A percentile compares a stretch with the other conserved stretches of the same genome.
phyloP scores from a whole-genome alignment of 2,113 vertebrate genomes.

The Misgurnus mizolepis region DNA sequence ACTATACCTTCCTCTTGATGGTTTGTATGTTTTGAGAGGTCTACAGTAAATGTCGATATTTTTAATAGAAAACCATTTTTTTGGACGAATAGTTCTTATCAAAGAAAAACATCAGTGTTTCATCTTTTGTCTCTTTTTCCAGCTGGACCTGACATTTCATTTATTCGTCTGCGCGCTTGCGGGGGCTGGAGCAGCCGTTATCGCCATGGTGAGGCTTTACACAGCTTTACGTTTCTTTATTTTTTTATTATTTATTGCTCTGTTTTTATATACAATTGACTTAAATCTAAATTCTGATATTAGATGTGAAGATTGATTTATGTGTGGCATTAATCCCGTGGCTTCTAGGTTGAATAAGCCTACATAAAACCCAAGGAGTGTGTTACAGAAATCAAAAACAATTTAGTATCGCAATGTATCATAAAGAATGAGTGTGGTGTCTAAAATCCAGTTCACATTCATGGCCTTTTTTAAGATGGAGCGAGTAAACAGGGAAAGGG shows the following conservation, averaged over 20 bases:
- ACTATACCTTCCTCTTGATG: not conserved
- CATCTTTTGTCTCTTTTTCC: constrained; percentile 56
- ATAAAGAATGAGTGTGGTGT: not conserved
- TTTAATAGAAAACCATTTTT: not conserved
- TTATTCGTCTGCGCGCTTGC: constrained; percentile 96
- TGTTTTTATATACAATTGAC: not conserved
- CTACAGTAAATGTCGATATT: not conserved
- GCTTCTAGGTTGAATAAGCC: not conserved
- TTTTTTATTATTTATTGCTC: not conserved
- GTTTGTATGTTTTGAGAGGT: not conserved
- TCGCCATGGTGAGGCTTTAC: constrained; percentile 89
- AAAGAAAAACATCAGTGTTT: not conserved
- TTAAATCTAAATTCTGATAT: not conserved
- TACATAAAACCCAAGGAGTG: not conserved
- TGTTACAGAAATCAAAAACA: not conserved
- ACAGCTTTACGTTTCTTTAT: not conserved
- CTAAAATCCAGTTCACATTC: constrained; percentile 16
- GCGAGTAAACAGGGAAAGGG: constrained; percentile 18
- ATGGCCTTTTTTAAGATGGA: constrained; percentile 12
- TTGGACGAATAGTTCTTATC: not conserved
- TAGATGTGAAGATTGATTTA: constrained; percentile 1
- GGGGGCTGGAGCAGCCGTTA: constrained; percentile 94
- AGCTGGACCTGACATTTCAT: constrained; percentile 99
- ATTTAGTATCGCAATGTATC: not conserved
- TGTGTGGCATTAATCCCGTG: not conserved